These are phyloP conservation scores for Paramormyrops kingsleyae DNA, from an alignment of 2,113 vertebrate species.

Conservation along the genomic window DNA sequence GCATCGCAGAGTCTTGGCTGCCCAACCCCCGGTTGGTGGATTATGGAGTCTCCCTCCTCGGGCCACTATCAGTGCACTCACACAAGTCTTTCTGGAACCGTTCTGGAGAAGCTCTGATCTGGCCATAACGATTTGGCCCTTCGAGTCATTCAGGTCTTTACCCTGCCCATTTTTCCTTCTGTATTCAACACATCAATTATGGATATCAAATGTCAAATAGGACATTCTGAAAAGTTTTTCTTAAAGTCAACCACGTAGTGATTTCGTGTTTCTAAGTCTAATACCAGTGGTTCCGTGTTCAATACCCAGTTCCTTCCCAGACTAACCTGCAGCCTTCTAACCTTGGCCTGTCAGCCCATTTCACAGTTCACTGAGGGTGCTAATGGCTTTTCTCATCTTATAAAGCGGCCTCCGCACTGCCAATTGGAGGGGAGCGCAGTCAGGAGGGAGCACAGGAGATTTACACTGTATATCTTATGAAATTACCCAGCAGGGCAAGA, in stretches of 20 bases:
- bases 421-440: not conserved
- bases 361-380: slow-evolving; percentile 53
- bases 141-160: not conserved
- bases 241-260: not conserved
- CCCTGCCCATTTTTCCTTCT: not conserved
- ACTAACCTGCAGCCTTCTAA: slow-evolving; percentile 16
- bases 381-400: slow-evolving; percentile 51
- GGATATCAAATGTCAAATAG: not conserved
- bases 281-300: not conserved
- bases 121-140: not conserved
- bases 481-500: not conserved
- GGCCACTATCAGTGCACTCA: not conserved
- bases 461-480: not conserved
- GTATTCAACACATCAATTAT: not conserved
- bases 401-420: not conserved
- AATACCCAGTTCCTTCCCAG: not conserved
- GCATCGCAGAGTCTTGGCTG: not conserved
- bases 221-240: not conserved
- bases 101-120: not conserved
- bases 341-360: slow-evolving; percentile 37
- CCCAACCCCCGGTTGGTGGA: not conserved
- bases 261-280: not conserved
- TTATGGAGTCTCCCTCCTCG: not conserved
- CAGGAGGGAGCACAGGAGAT: not conserved
- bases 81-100: not conserved